These are phyloP conservation scores for Oeneis ivallda DNA, from an alignment of 2,888 invertebrate genomes.

Conservation along the genomic window DNA sequence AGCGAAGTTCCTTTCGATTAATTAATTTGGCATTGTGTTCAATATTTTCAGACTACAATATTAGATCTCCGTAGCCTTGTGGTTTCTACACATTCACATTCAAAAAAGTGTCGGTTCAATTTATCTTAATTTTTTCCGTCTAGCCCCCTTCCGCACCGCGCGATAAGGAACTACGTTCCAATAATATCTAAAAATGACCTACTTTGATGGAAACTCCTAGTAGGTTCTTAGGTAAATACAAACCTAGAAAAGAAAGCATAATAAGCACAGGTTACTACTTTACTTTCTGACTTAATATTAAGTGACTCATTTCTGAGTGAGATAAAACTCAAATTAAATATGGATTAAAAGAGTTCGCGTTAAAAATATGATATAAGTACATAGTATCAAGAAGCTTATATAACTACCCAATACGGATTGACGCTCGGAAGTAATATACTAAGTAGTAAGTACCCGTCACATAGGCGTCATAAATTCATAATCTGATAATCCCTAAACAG, in stretches of 20 bases:
- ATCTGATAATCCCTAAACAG: slow-evolving; percentile 21
- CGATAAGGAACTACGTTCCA: too few relatives aligned
- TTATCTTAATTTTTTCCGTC: too few relatives aligned
- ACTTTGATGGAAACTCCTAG: not conserved
- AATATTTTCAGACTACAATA: too few relatives aligned
- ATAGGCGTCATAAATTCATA: slow-evolving; percentile 17
- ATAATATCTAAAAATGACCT: too few relatives aligned
- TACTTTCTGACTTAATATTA: not conserved
- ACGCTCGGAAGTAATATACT: slow-evolving; percentile 19
- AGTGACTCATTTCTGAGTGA: not conserved
- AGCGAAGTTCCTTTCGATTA: too few relatives aligned
- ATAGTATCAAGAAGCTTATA: too few relatives aligned
- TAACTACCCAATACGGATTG: too few relatives aligned
- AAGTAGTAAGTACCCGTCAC: slow-evolving; percentile 2
- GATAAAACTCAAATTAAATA: not conserved
- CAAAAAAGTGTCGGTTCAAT: too few relatives aligned
- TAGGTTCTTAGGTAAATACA: not conserved
- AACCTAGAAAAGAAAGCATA: not conserved
- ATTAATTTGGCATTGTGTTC: too few relatives aligned
- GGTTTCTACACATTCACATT: too few relatives aligned
- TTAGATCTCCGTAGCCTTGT: too few relatives aligned
- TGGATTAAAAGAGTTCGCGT: not conserved
- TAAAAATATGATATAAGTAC: slow-evolving; percentile 7
- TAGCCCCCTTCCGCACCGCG: too few relatives aligned
- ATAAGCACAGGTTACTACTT: not conserved